These are phyloP conservation scores for Lichenostomus cassidix DNA, from an alignment of 2,113 vertebrate genomes.

Conservation along the genomic window DNA sequence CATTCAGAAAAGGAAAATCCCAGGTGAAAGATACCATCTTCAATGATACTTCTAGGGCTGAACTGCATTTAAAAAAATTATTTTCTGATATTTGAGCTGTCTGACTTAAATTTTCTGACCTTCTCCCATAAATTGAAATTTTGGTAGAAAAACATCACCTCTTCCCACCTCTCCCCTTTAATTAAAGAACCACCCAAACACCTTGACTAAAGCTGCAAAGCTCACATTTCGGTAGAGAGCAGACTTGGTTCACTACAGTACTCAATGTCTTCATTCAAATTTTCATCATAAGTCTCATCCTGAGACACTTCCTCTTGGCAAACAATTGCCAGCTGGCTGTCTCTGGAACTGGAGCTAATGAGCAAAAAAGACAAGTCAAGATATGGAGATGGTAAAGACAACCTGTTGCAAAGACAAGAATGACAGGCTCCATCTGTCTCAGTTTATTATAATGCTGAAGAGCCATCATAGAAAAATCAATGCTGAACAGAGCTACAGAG, in stretches of 20 bases:
- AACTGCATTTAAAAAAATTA: neutral
- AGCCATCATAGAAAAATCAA: conserved; percentile 18
- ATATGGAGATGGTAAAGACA: conserved; percentile 14
- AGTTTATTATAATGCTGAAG: conserved; percentile 7
- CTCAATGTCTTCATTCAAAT: conserved; percentile 80
- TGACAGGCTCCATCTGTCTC: conserved; percentile 48
- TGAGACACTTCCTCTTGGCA: conserved; percentile 84
- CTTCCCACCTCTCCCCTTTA: conserved; percentile 14
- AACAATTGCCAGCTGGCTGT: conserved; percentile 88
- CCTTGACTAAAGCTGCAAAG: neutral
- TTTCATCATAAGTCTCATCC: conserved; percentile 85
- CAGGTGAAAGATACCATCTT: neutral
- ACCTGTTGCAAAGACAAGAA: conserved; percentile 37
- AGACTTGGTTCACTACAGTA: conserved; percentile 86
- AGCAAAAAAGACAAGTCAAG: conserved; percentile 51
- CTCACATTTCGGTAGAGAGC: conserved; percentile 91
- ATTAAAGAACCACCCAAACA: conserved; percentile 22
- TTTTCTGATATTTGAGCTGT: neutral
- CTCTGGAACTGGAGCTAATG: conserved; percentile 88
- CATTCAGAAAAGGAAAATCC: neutral
- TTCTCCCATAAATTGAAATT: neutral
- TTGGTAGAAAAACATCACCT: neutral
- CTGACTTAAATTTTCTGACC: neutral
- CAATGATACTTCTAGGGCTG: neutral
- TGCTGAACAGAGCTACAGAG: neutral